Evolutionary conservation across 2,888 invertebrate genomes (phyloP).

Genomic region (Branchellion lobata): DNA sequence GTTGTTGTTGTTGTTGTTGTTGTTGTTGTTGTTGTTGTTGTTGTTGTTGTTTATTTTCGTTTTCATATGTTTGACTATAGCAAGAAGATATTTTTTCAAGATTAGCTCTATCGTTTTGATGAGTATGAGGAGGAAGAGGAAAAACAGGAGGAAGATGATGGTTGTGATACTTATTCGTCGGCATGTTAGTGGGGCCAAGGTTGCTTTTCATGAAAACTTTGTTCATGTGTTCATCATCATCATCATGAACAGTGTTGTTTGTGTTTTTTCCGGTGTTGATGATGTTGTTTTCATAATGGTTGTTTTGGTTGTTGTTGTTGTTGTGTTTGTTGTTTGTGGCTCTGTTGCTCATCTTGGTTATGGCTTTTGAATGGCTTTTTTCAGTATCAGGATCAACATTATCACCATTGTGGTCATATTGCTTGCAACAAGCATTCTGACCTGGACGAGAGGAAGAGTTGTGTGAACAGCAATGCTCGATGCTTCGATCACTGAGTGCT

Average conservation of each 20-base stretch:
- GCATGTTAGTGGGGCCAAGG: background rate
- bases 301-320: background rate
- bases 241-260: background rate
- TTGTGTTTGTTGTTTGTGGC: background rate
- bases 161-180: background rate
- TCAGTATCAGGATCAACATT: background rate
- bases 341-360: slow-evolving; percentile 3
- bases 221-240: background rate
- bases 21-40: too few species aligned
- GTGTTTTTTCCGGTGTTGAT: background rate
- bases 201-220: background rate
- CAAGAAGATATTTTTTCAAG: background rate
- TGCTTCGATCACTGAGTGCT: too few species aligned
- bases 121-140: background rate
- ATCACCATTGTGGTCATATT: too few species aligned
- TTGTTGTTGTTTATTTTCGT: background rate
- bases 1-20: too few species aligned
- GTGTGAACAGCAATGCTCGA: too few species aligned
- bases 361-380: background rate
- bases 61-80: too few species aligned
- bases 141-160: background rate
- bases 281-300: background rate
- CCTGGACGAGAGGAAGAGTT: too few species aligned
- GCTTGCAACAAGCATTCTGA: too few species aligned
- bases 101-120: background rate